Base-by-base conservation (phyloP, 2,888 invertebrate species). In the Desoria tigrina region DNA sequence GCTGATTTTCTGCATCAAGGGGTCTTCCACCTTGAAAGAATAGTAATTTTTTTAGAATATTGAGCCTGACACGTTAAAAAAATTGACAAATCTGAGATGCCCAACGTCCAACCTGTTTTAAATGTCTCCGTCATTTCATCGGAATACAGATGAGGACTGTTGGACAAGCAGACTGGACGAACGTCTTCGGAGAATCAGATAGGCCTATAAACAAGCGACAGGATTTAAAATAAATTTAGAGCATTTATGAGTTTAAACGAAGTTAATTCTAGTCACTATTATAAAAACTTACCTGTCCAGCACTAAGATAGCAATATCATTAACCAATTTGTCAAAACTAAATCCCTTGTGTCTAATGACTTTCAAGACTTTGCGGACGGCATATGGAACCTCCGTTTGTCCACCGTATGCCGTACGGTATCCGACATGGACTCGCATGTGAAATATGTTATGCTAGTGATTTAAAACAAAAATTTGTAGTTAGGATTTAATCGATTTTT, bases 291-390 rank as follows among this genome's bases (percentile, higher is more conserved):
- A n/a, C n/a, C n/a, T 87, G 77, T 88, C 90, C 77, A 93, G 77
- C 0, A 91, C 91, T 53, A 93, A 81, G 63, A 93, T 83, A 0
- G 93, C 88, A 32, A 93, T 86, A 77, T 93, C 93, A 77, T 92
- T 90, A 81, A 92, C 61, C 23, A 71, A 42, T 23, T 68, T 71
- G 23, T 71, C 70, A 32, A 71, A 71, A 23, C 67, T 67, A 42
- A 71, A 71, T 53, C 70, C 68, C 32, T 68, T 71, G 45, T 71
- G 70, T 26, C 70, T 65, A 54, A 71, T 68, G 7, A 71, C 70
- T 49, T 71, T 71, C 6, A 65, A 28, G 24, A 71, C 70, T 54
- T 68, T 71, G 6, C 70, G 63, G 6, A 71, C 70, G 16, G 65
- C 70, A 32, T 63, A 71, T 24, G 70, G 70, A 16, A 67, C 70